These are phyloP conservation scores for Phenganax stokvisi DNA, from an alignment of 92 coral and sea anemone genomes.

Conservation along the genomic window DNA sequence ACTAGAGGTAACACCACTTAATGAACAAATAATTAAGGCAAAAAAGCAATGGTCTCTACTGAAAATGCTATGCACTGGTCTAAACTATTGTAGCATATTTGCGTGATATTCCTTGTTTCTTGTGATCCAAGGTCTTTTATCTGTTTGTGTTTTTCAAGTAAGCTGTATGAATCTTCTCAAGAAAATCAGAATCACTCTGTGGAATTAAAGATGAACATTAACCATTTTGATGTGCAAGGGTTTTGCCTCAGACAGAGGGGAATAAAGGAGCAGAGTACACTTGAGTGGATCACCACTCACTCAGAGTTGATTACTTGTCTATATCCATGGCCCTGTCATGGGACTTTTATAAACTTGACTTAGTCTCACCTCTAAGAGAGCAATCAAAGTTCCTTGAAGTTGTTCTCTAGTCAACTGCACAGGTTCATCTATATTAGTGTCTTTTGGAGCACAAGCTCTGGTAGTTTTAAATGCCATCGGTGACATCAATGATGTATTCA, in stretches of 20 bases:
- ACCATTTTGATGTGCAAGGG: neutral
- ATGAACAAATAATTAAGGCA: too few relatives aligned
- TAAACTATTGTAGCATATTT: neutral
- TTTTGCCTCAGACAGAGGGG: neutral
- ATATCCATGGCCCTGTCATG: too few relatives aligned
- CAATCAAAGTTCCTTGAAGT: constrained; percentile 69
- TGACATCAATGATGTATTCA: constrained; percentile 64
- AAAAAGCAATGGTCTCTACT: too few relatives aligned
- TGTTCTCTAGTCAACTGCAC: constrained; percentile 69
- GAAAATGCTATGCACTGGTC: too few relatives aligned
- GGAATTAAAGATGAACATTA: neutral
- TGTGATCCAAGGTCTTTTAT: neutral
- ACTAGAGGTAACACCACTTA: too few relatives aligned
- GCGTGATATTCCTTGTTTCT: neutral
- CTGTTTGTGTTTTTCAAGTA: constrained; percentile 57
- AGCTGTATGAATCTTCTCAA: constrained; percentile 69
- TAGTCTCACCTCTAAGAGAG: constrained; percentile 70
- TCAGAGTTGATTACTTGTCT: too few relatives aligned
- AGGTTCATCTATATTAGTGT: constrained; percentile 54
- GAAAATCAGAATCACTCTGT: constrained; percentile 72
- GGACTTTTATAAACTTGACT: neutral
- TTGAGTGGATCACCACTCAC: too few relatives aligned
- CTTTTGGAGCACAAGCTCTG: constrained; percentile 40
- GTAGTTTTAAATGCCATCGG: constrained; percentile 84
- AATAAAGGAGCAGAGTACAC: too few relatives aligned